Evolutionary conservation across 2,113 vertebrate genomes (phyloP).

Genomic region (Sciurus niger): DNA sequence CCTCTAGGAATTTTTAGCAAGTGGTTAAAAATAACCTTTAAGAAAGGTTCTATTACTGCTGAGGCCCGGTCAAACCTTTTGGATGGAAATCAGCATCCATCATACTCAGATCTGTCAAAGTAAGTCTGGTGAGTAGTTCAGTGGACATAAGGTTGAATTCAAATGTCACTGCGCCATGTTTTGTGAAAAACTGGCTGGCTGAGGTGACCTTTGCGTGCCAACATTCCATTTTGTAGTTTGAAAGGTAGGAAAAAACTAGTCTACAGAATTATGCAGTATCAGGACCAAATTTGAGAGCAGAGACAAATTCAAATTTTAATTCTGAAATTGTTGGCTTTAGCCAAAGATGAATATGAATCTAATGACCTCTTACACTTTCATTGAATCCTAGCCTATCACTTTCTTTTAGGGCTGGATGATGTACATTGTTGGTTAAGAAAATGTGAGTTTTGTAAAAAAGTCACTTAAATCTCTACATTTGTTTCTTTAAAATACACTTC

Average conservation of each 20-base stretch:
- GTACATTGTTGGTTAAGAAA: background rate
- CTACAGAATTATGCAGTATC: conserved; percentile 39
- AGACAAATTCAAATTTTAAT: conserved; percentile 58
- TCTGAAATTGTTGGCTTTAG: conserved; percentile 59
- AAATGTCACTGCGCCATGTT: conserved; percentile 80
- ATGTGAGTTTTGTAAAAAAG: background rate
- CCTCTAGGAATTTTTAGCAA: conserved; percentile 85
- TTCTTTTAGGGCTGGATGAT: conserved; percentile 38
- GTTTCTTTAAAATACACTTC: conserved; percentile 65
- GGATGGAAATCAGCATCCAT: conserved; percentile 81
- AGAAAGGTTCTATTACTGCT: conserved; percentile 84
- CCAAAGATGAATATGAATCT: conserved; percentile 3
- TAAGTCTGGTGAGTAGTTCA: conserved; percentile 76
- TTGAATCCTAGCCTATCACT: conserved; percentile 27
- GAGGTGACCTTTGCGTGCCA: conserved; percentile 80
- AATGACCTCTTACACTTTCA: background rate
- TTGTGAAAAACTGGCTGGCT: conserved; percentile 75
- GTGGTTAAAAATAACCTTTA: conserved; percentile 86
- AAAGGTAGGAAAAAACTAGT: conserved; percentile 62
- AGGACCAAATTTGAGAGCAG: conserved; percentile 12
- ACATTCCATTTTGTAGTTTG: conserved; percentile 78
- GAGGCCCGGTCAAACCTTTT: conserved; percentile 81
- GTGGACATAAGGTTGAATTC: conserved; percentile 81
- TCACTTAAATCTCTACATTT: background rate
- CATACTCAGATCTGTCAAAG: conserved; percentile 80